Evolutionary conservation across 2,113 vertebrate species (phyloP).

Genomic region (Megaleporinus macrocephalus): DNA sequence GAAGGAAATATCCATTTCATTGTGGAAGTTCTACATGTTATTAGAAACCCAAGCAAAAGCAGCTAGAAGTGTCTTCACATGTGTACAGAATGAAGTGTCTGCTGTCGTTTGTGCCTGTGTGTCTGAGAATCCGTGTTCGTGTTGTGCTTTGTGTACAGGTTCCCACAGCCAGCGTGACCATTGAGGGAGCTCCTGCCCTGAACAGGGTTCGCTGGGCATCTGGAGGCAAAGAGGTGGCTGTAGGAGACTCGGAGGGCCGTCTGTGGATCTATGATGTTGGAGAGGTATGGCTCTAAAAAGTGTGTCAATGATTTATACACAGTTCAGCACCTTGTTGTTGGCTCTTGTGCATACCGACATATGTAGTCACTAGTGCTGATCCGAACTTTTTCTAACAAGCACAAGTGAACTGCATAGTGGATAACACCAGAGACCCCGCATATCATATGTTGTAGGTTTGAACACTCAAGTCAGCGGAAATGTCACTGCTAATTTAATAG

Average conservation of each 20-base stretch:
- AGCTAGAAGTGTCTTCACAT: too few species aligned
- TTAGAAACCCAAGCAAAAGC: too few species aligned
- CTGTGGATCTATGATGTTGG: slow-evolving; percentile 98
- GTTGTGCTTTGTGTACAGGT: slow-evolving; percentile 77
- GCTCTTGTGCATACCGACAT: too few species aligned
- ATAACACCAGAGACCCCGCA: neutral
- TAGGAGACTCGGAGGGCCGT: slow-evolving; percentile 95
- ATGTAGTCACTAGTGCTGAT: too few species aligned
- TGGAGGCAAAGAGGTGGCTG: slow-evolving; percentile 93
- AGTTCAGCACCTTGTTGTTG: neutral
- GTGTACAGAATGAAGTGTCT: too few species aligned
- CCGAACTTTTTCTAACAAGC: too few species aligned
- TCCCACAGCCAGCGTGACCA: slow-evolving; percentile 91
- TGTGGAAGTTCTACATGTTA: too few species aligned
- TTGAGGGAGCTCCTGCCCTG: slow-evolving; percentile 93
- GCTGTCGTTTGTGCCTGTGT: too few species aligned
- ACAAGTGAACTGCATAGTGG: neutral
- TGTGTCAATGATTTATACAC: neutral
- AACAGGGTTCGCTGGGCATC: slow-evolving; percentile 96
- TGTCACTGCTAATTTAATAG: too few species aligned
- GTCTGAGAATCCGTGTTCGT: neutral
- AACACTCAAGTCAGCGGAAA: too few species aligned
- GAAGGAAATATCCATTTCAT: too few species aligned
- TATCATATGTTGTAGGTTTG: too few species aligned
- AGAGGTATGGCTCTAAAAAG: slow-evolving; percentile 81